phyloP scores from a whole-genome alignment of 2,113 vertebrate species.

The Leptodactylus fuscus region DNA sequence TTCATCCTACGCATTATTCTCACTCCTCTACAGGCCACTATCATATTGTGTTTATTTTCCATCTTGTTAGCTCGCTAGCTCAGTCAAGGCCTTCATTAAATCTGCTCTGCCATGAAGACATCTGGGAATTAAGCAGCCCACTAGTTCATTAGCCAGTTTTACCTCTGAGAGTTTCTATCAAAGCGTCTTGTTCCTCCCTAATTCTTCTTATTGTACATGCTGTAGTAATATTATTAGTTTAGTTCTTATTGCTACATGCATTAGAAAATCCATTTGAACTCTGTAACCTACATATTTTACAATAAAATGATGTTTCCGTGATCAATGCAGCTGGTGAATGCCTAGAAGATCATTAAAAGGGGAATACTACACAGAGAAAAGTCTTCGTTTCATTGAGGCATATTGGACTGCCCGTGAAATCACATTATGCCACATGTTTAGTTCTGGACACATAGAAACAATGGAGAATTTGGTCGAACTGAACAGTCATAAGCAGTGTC shows the following conservation, averaged over 20 bases:
- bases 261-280: slow-evolving; percentile 47
- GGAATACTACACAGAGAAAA: neutral
- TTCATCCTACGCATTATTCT: slow-evolving; percentile 51
- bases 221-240: slow-evolving; percentile 51
- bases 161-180: slow-evolving; percentile 53
- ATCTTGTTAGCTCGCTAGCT: slow-evolving; percentile 60
- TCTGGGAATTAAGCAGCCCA: slow-evolving; percentile 58
- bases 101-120: slow-evolving; percentile 64
- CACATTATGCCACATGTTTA: neutral
- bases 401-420: neutral
- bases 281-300: slow-evolving; percentile 49
- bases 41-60: slow-evolving; percentile 57
- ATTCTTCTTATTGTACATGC: slow-evolving; percentile 32
- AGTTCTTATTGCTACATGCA: slow-evolving; percentile 45
- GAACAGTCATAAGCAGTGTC: neutral
- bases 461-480: no score
- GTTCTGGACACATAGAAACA: neutral
- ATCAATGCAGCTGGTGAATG: slow-evolving; percentile 28
- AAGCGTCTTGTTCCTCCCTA: slow-evolving; percentile 54
- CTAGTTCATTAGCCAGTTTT: slow-evolving; percentile 63
- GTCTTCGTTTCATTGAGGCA: neutral
- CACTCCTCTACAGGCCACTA: slow-evolving; percentile 55
- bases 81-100: slow-evolving; percentile 63
- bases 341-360: neutral
- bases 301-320: slow-evolving; percentile 27